Base-by-base conservation (phyloP, 2,888 invertebrate species). In the Scaptomyza parva region DNA sequence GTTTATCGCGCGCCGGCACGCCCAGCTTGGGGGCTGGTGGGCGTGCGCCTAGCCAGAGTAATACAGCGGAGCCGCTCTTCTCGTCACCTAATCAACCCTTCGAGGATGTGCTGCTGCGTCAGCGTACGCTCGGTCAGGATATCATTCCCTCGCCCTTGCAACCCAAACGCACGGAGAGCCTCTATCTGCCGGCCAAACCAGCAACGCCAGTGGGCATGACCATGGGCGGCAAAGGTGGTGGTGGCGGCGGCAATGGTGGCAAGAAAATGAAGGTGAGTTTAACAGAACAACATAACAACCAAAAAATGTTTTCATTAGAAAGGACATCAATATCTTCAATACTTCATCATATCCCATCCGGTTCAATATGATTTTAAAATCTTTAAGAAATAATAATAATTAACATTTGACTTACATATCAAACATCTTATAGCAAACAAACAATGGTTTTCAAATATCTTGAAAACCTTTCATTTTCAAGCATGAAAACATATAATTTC, bases 141-240 rank as follows among this genome's bases (percentile, higher is more conserved):
- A 97, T 97, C 91, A 94, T 96, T 88, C 97, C 97, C 69, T 97
- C 97, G 80, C 95, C 94, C 64, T 95, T 95, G 88, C 96, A 97
- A 91, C 97, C 97, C 63, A 97, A 97, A 92, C 94, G 97, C 88
- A 97, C 97, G 72, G 97, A 97, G 92, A 97, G 97, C 91, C 93
- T 97, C 85, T 97, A 95, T 92, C 94, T 97, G 85, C 93, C 94
- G 53, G 92, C 92, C 20, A 93, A 93, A 85, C 94, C 94, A 48
- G 93, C 92, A 70, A 93, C 66, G 89, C 93, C 67, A 86, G 73
- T 83, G 53, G 87, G 87, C 66, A 53, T 84, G 70, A 67, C 74
- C 62, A 70, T 91, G 17, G 92, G 92, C 52, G 28, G 93, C 91
- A 86, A 86, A 55, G 30, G 69, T 6, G 78, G 82, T n/a, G 43